phyloP scores from a whole-genome alignment of 2,888 invertebrate genomes.

The Dorcus parallelipipedus region DNA sequence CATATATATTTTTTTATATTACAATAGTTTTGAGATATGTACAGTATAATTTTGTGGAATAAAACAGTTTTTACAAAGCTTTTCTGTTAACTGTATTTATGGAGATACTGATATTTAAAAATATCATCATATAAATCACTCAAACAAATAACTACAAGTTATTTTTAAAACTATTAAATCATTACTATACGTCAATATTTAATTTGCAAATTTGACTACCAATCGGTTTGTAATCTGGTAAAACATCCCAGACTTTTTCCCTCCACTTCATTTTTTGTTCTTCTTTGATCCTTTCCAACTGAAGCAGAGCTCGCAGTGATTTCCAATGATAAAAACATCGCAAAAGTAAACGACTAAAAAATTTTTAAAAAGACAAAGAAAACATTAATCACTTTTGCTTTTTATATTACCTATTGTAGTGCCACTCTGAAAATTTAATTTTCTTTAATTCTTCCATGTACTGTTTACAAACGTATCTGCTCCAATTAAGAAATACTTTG shows the following conservation, averaged over 20 bases:
- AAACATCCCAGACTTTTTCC: slow-evolving; percentile 66
- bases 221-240: slow-evolving; percentile 65
- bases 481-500: slow-evolving; percentile 39
- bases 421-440: slow-evolving; percentile 46
- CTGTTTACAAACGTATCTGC: slow-evolving; percentile 33
- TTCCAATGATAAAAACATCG: slow-evolving; percentile 59
- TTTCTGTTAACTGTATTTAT: too few species aligned
- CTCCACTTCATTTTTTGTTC: slow-evolving; percentile 67
- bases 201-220: too few species aligned
- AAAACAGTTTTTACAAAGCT: too few species aligned
- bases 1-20: slow-evolving; percentile 1
- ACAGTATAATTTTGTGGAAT: too few species aligned
- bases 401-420: slow-evolving; percentile 50
- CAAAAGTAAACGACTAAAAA: slow-evolving; percentile 42
- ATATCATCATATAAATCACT: too few species aligned
- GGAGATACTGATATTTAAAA: too few species aligned
- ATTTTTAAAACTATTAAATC: too few species aligned
- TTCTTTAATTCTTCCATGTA: slow-evolving; percentile 32
- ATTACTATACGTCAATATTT: too few species aligned
- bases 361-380: background rate
- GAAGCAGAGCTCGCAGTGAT: slow-evolving; percentile 61
- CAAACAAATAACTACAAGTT: too few species aligned
- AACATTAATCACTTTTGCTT: background rate
- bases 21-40: too few species aligned
- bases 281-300: slow-evolving; percentile 65